Conservation (phyloP, 1,140 invertebrate species). For the Scaptomyza graminum region DNA sequence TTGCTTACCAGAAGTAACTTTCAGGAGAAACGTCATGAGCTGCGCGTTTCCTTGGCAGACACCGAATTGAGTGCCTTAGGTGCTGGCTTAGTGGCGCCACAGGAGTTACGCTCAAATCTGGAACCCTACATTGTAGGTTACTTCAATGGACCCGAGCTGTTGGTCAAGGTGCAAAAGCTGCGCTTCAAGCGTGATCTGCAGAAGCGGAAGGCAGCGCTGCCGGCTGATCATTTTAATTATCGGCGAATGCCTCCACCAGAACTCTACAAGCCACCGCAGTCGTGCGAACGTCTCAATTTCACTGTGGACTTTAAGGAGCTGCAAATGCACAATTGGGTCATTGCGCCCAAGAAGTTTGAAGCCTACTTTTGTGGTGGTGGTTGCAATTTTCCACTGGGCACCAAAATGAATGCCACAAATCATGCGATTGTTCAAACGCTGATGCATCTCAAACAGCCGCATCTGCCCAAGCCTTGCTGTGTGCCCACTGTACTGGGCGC, state of each 20-base stretch:
- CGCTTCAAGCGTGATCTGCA: conserved; percentile 73
- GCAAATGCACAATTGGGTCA: conserved; percentile 80
- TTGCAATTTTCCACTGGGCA: conserved; percentile 78
- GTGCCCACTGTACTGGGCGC: conserved; percentile 73
- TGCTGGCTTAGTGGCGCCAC: conserved; percentile 50
- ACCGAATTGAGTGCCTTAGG: conserved; percentile 38
- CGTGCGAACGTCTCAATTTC: conserved; percentile 78
- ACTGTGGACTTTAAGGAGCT: conserved; percentile 79
- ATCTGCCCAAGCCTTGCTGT: conserved; percentile 79
- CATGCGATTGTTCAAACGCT: conserved; percentile 81
- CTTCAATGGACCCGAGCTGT: conserved; percentile 76
- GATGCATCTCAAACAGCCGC: conserved; percentile 78
- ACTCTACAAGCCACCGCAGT: conserved; percentile 58
- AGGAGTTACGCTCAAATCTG: conserved; percentile 40
- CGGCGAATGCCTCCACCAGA: conserved; percentile 25
- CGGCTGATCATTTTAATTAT: background rate
- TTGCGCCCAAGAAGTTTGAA: conserved; percentile 81
- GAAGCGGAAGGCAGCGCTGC: conserved; percentile 41
- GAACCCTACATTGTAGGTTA: conserved; percentile 79
- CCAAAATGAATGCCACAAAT: conserved; percentile 83
- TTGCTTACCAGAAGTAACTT: conserved; percentile 44
- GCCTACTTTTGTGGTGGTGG: conserved; percentile 80
- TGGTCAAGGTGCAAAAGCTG: conserved; percentile 73
- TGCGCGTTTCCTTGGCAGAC: conserved; percentile 55
- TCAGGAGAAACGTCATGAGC: conserved; percentile 53